Percentiles rank a stretch among this genome's conserved stretches.
phyloP scores from a whole-genome alignment of 2,888 invertebrate genomes.

The Drosophila putrida region DNA sequence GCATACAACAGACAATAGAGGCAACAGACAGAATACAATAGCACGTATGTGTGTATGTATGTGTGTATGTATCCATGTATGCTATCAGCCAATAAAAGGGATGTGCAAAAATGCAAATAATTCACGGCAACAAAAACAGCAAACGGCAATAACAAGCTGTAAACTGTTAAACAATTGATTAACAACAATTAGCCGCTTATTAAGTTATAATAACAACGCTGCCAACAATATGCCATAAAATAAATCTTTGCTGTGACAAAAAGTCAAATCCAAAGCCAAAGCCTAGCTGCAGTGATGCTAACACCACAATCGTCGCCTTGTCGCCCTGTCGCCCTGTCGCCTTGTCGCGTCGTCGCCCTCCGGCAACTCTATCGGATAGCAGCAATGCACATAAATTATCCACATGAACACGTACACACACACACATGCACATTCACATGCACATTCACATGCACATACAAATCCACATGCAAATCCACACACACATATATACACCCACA shows the following conservation, averaged over 20 bases:
- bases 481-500: not conserved
- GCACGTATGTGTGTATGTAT: conserved; percentile 4
- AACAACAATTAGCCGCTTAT: conserved; percentile 84
- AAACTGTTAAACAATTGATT: conserved; percentile 84
- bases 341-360: conserved; percentile 7
- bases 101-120: conserved; percentile 71
- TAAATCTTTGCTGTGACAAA: conserved; percentile 57
- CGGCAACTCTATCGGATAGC: conserved; percentile 60
- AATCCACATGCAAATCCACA: not conserved
- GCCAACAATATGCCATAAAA: conserved; percentile 57
- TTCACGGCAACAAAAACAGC: conserved; percentile 54
- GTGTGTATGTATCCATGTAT: not conserved
- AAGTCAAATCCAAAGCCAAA: conserved; percentile 37
- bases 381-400: conserved; percentile 69
- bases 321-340: conserved; percentile 1
- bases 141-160: conserved; percentile 63
- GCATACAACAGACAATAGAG: conserved; percentile 17
- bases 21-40: conserved; percentile 19
- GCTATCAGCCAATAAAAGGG: conserved; percentile 39
- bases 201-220: conserved; percentile 77
- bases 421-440: not conserved
- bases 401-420: conserved; percentile 11
- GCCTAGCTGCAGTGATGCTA: conserved; percentile 13
- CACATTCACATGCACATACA: not conserved
- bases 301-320: conserved; percentile 1